Conservation (phyloP, 1,140 invertebrate species). For the Helicoverpa zea region DNA sequence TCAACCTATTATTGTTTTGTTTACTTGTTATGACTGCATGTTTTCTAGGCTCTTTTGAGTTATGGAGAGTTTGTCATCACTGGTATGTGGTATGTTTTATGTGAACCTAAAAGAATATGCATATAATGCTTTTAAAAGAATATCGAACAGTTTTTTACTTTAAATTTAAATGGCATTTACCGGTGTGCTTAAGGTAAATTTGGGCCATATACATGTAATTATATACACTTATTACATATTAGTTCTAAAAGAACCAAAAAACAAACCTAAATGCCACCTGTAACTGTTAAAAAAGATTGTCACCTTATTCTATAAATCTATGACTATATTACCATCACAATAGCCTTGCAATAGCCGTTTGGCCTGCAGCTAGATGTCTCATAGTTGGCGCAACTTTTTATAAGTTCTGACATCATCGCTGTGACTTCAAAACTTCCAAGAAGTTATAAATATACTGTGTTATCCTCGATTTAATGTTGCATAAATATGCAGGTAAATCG, state of each 20-base stretch:
- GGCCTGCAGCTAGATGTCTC: slow-evolving; percentile 16
- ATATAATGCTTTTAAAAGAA: too few species aligned
- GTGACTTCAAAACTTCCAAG: slow-evolving; percentile 13
- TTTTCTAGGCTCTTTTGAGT: not conserved
- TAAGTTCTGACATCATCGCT: slow-evolving; percentile 4
- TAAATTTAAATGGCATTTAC: too few species aligned
- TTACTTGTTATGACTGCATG: not conserved
- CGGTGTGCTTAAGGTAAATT: too few species aligned
- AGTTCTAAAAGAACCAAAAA: too few species aligned
- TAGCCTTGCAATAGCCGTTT: not conserved
- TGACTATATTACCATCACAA: not conserved
- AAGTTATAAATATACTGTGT: slow-evolving; percentile 12
- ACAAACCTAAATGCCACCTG: too few species aligned
- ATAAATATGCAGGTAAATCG: not conserved
- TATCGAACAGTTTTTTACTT: too few species aligned
- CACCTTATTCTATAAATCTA: not conserved
- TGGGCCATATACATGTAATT: too few species aligned
- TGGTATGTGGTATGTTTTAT: too few species aligned
- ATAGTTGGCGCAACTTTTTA: slow-evolving; percentile 8
- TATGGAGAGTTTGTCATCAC: too few species aligned
- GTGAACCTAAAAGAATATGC: too few species aligned
- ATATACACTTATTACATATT: too few species aligned
- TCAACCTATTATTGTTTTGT: slow-evolving; percentile 10
- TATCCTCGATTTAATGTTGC: slow-evolving; percentile 9
- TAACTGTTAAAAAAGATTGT: not conserved